Conservation (phyloP, 2,113 vertebrate genomes). For the Pholis gunnellus region DNA sequence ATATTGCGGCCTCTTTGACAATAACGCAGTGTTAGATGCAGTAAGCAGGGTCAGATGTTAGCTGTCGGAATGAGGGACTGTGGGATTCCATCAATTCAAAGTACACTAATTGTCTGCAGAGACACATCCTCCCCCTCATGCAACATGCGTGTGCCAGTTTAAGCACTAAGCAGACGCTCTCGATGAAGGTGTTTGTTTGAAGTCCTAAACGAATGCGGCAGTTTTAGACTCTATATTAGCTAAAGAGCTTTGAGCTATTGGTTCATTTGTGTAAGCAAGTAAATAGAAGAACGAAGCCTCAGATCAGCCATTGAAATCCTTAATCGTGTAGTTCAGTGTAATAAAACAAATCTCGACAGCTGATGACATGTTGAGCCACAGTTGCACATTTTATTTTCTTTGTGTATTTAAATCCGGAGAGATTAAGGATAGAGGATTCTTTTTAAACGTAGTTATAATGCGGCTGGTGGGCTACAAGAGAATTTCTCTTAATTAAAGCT, state of each 20-base stretch:
- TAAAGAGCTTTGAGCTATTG: not conserved
- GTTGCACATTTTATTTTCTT: conserved; percentile 4
- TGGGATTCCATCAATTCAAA: conserved; percentile 17
- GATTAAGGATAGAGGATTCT: conserved; percentile 11
- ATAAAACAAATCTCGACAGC: not conserved
- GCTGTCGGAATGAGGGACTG: not conserved
- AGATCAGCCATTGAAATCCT: conserved; percentile 6
- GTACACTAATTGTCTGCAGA: conserved; percentile 9
- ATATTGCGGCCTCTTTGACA: conserved; percentile 4
- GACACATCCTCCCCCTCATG: not conserved
- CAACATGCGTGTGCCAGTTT: not conserved
- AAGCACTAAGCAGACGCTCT: not conserved
- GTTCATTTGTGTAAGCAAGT: not conserved
- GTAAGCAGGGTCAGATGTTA: conserved; percentile 24
- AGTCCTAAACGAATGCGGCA: not conserved
- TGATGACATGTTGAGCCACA: not conserved
- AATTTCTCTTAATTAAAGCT: conserved; percentile 65
- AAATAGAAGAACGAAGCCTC: not conserved
- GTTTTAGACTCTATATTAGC: not conserved
- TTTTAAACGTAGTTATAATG: not conserved
- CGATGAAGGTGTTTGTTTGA: not conserved
- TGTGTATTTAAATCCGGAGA: not conserved
- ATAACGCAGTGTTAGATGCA: conserved; percentile 8
- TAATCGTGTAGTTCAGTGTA: not conserved
- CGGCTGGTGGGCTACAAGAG: conserved; percentile 20